Conservation (phyloP, 2,113 vertebrate genomes). For the Nothoprocta pentlandii region DNA sequence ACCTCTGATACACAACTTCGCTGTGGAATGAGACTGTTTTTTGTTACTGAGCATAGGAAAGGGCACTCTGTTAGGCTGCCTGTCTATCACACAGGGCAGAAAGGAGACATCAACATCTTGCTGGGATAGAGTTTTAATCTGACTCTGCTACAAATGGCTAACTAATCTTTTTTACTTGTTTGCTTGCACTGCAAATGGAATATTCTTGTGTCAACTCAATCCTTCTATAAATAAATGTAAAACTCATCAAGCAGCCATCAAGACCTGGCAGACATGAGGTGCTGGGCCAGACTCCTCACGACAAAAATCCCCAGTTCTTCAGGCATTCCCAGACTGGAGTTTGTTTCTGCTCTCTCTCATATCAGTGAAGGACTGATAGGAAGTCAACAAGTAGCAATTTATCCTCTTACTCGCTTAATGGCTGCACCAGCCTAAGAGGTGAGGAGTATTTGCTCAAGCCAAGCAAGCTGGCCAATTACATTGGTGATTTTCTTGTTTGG, state of each 20-base stretch:
- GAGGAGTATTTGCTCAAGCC: not conserved
- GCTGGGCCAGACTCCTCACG: not conserved
- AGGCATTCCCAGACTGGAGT: constrained; percentile 7
- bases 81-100: not conserved
- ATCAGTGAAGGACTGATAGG: not conserved
- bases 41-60: not conserved
- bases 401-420: constrained; percentile 37
- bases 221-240: not conserved
- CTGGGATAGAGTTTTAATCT: not conserved
- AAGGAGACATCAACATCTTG: not conserved
- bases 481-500: constrained; percentile 11
- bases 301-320: not conserved
- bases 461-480: constrained; percentile 18
- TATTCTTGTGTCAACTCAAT: not conserved
- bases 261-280: not conserved
- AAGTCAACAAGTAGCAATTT: not conserved
- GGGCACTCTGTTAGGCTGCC: not conserved
- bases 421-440: accelerated
- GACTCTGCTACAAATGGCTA: not conserved
- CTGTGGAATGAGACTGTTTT: not conserved
- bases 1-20: not conserved
- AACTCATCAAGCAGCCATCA: not conserved
- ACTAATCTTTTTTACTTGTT: not conserved
- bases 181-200: constrained; percentile 19
- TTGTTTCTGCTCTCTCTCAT: constrained; percentile 36